Conservation (phyloP, 2,113 vertebrate species). For the Periophthalmus modestus region DNA sequence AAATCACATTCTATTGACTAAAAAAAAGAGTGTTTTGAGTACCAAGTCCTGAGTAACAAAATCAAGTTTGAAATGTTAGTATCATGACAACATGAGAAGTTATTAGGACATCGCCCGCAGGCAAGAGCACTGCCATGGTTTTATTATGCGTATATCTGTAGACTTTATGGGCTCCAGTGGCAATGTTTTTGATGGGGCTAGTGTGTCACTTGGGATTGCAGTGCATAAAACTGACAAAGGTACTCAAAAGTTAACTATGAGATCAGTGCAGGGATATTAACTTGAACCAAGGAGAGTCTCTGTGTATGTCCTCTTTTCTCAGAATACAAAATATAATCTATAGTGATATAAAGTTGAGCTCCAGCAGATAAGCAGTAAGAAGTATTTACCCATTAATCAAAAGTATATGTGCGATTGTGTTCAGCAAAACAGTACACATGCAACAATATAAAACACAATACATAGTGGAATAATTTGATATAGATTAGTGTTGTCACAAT, state of each 20-base stretch:
- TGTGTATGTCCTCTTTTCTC: neutral
- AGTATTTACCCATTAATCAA: too few relatives aligned
- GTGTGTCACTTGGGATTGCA: neutral
- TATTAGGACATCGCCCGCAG: neutral
- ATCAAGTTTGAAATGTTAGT: too few relatives aligned
- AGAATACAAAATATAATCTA: neutral
- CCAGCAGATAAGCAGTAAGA: neutral
- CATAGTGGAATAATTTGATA: too few relatives aligned
- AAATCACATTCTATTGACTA: too few relatives aligned
- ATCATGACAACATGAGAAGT: neutral
- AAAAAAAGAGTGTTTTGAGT: too few relatives aligned
- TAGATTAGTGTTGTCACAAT: too few relatives aligned
- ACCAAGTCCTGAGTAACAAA: too few relatives aligned
- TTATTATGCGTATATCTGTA: neutral
- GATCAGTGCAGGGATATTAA: neutral
- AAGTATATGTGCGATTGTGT: too few relatives aligned
- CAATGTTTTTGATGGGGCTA: neutral
- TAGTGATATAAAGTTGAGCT: neutral
- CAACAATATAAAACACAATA: too few relatives aligned
- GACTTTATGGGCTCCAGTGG: neutral
- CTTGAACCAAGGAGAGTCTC: neutral
- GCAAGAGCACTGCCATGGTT: neutral
- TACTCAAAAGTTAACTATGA: neutral
- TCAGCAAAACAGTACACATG: too few relatives aligned
- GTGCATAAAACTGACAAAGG: neutral